Evolutionary conservation across 2,888 invertebrate genomes (phyloP).

Genomic region (Cerceris ruficornis): DNA sequence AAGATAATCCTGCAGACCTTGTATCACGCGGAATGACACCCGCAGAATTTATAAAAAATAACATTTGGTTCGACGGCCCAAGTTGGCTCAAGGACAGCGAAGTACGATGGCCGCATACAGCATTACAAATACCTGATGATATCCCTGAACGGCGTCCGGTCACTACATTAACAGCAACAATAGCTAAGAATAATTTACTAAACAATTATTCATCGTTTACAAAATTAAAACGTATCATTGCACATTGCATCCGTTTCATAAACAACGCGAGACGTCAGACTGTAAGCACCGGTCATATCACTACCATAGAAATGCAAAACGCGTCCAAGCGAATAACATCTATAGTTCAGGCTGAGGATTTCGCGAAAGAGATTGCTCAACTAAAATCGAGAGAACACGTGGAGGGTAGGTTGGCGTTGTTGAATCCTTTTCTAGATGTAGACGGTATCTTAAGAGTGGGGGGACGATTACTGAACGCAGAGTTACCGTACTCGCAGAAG

Average conservation of each 20-base stretch:
- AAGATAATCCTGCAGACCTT: constrained; percentile 20
- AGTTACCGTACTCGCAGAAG: background rate
- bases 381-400: background rate
- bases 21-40: constrained; percentile 5
- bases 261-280: background rate
- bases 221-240: background rate
- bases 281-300: background rate
- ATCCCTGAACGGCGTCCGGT: constrained; percentile 4
- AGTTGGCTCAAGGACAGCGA: background rate
- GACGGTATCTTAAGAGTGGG: constrained; percentile 13
- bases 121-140: background rate
- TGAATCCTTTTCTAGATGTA: constrained; percentile 14
- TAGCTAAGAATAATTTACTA: background rate
- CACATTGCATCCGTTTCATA: background rate
- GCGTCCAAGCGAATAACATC: background rate
- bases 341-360: background rate
- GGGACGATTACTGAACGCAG: constrained; percentile 9
- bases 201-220: background rate
- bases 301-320: background rate
- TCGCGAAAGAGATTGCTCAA: background rate
- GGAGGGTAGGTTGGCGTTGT: background rate
- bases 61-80: background rate
- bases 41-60: background rate
- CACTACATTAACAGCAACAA: background rate
- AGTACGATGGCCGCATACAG: background rate